phyloP scores from a whole-genome alignment of 2,113 vertebrate genomes.

The Cavia aperea region DNA sequence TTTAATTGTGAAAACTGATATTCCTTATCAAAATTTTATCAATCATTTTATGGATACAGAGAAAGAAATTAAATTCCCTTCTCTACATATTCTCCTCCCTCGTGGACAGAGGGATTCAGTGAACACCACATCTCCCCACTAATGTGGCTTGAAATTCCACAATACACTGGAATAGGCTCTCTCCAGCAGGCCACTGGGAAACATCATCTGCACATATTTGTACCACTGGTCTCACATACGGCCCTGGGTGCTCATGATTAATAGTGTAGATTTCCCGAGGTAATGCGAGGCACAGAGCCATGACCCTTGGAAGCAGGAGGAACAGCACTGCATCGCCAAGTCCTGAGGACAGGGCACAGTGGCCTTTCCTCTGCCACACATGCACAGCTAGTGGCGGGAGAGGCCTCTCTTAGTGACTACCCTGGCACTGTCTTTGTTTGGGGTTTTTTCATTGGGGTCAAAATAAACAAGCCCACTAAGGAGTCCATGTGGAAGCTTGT shows the following conservation, averaged over 20 bases:
- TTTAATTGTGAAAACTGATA: slow-evolving; percentile 53
- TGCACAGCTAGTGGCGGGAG: not conserved
- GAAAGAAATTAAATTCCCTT: slow-evolving; percentile 52
- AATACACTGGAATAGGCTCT: slow-evolving; percentile 4
- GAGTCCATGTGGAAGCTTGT: not conserved
- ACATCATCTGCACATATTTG: slow-evolving; percentile 26
- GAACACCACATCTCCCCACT: not conserved
- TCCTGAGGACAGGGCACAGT: not conserved
- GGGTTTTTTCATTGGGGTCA: not conserved
- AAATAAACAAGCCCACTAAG: not conserved
- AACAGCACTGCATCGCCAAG: not conserved
- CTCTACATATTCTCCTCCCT: not conserved
- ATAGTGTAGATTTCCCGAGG: slow-evolving; percentile 26
- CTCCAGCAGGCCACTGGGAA: slow-evolving; percentile 45
- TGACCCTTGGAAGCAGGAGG: slow-evolving; percentile 24
- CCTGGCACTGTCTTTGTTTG: not conserved
- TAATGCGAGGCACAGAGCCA: not conserved
- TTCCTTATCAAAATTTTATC: slow-evolving; percentile 61
- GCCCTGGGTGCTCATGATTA: not conserved
- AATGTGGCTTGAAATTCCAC: slow-evolving; percentile 44
- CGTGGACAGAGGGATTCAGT: slow-evolving; percentile 1
- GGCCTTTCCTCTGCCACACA: not conserved
- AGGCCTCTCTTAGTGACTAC: not conserved
- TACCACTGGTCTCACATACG: slow-evolving; percentile 35
- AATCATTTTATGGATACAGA: slow-evolving; percentile 49